phyloP scores from a whole-genome alignment of 2,113 vertebrate genomes.

The Antennarius striatus region DNA sequence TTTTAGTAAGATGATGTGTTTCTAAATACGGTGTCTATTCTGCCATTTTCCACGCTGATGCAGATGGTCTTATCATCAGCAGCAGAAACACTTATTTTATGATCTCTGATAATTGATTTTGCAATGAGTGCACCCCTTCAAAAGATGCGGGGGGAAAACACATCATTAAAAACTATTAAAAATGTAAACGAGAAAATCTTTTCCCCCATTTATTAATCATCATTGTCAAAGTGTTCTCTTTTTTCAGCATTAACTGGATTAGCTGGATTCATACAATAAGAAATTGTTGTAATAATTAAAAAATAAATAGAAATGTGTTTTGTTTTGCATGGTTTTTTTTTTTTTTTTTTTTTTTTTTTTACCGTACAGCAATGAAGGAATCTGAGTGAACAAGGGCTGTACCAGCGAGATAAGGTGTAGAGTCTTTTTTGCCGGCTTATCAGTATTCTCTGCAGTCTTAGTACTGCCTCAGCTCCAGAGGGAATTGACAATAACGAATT shows the following conservation, averaged over 20 bases:
- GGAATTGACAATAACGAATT: constrained; percentile 70
- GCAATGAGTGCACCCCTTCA: constrained; percentile 42
- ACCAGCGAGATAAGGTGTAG: constrained; percentile 74
- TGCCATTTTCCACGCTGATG: constrained; percentile 39
- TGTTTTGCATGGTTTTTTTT: constrained; percentile 46
- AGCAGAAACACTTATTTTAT: constrained; percentile 61
- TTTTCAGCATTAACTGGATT: constrained; percentile 47
- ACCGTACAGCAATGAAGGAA: constrained; percentile 54
- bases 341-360: constrained; percentile 1
- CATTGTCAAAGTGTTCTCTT: constrained; percentile 51
- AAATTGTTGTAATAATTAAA: constrained; percentile 68
- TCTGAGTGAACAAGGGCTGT: constrained; percentile 74
- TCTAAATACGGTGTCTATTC: constrained; percentile 36
- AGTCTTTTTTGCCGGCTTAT: constrained; percentile 75
- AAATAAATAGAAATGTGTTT: constrained; percentile 53
- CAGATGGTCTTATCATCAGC: constrained; percentile 56
- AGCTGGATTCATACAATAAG: constrained; percentile 50
- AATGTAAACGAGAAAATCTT: constrained; percentile 49
- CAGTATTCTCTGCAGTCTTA: constrained; percentile 72
- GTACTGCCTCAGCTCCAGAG: constrained; percentile 65
- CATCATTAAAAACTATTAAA: constrained; percentile 55
- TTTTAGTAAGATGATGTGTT: constrained; percentile 39
- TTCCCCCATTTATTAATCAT: constrained; percentile 40
- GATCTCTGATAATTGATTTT: constrained; percentile 67
- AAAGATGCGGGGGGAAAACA: constrained; percentile 29